phyloP scores from a whole-genome alignment of 1,140 invertebrate genomes.

The Leptopilina clavipes region DNA sequence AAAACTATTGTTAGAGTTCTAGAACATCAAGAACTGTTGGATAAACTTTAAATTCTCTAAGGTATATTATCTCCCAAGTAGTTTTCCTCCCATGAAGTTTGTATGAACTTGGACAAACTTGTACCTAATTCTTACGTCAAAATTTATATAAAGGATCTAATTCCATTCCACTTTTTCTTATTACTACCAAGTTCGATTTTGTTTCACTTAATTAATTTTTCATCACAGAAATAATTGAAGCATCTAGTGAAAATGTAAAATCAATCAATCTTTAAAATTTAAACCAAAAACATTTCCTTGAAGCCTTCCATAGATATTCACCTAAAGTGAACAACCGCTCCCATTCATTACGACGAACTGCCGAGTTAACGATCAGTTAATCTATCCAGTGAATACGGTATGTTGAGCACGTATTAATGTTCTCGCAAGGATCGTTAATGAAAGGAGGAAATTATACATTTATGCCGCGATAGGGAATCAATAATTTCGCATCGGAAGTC shows the following conservation, averaged over 20 bases:
- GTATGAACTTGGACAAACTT: constrained; percentile 18
- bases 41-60: background rate
- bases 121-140: constrained; percentile 1
- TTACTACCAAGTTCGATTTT: background rate
- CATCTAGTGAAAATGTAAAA: no score
- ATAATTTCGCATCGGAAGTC: no score
- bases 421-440: constrained; percentile 46
- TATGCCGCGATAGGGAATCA: background rate
- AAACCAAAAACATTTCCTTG: background rate
- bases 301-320: background rate
- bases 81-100: constrained; percentile 15
- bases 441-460: constrained; percentile 23
- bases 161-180: background rate
- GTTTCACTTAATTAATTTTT: no score
- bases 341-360: constrained; percentile 57
- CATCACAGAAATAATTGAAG: no score
- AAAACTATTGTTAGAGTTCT: constrained; percentile 6
- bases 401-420: constrained; percentile 60
- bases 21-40: background rate
- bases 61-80: constrained; percentile 13
- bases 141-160: background rate
- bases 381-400: constrained; percentile 57
- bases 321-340: constrained; percentile 22
- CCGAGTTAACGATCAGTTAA: constrained; percentile 65
- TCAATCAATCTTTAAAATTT: background rate